A percentile compares a stretch with the other conserved stretches of the same genome.
phyloP scores from a whole-genome alignment of 2,797 vertebrate genomes.

The Carapus acus region DNA sequence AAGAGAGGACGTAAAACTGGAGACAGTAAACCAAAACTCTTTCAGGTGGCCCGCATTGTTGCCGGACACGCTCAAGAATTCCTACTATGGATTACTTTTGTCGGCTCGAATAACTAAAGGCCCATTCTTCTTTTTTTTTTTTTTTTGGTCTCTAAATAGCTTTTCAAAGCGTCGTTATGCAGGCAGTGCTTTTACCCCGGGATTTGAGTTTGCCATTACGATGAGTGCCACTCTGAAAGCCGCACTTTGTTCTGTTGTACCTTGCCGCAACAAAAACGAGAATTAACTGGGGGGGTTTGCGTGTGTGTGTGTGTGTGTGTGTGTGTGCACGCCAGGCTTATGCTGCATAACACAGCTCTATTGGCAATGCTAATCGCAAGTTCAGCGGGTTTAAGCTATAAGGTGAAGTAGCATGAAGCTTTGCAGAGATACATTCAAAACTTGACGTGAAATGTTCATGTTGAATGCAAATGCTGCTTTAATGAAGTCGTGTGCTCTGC shows the following conservation, averaged over 20 bases:
- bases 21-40: too few species aligned
- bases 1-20: not conserved
- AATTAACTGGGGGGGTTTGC: constrained; percentile 27
- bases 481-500: constrained; percentile 15
- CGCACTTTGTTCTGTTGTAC: constrained; percentile 23
- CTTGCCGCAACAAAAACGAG: constrained; percentile 21
- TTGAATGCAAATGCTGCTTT: constrained; percentile 26
- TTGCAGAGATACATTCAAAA: too few species aligned
- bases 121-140: constrained; percentile 4
- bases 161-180: constrained; percentile 10
- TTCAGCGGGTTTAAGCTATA: too few species aligned
- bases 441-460: too few species aligned
- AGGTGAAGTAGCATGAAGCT: too few species aligned
- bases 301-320: constrained; percentile 8
- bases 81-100: constrained; percentile 1
- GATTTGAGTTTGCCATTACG: constrained; percentile 15
- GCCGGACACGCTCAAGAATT: constrained; percentile 7
- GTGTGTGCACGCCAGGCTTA: too few species aligned
- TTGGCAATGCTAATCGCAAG: too few species aligned
- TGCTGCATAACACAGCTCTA: too few species aligned
- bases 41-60: not conserved
- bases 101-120: constrained; percentile 13
- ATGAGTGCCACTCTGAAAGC: constrained; percentile 19
- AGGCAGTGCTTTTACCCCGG: constrained; percentile 8
- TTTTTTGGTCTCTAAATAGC: constrained; percentile 7